These are phyloP conservation scores for Stenotaenia linearis DNA, from an alignment of 2,888 invertebrate genomes.

Conservation along the genomic window DNA sequence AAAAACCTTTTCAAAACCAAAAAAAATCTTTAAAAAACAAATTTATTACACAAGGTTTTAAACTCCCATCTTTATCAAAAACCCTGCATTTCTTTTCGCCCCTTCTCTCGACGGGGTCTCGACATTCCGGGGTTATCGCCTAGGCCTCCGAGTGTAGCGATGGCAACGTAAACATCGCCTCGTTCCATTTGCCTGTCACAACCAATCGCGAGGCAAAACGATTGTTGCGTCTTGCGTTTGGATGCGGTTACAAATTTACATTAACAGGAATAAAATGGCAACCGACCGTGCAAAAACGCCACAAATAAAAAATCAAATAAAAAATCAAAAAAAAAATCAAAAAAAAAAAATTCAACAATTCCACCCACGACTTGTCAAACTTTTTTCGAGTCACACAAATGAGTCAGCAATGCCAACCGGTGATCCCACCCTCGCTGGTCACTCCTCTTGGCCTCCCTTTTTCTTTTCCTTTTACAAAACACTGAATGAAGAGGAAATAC, in stretches of 20 bases:
- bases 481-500: not conserved
- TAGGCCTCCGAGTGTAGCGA: not conserved
- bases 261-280: not conserved
- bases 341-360: not conserved
- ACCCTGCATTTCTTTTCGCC: not conserved
- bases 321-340: not conserved
- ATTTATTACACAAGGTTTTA: not conserved
- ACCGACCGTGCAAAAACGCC: not conserved
- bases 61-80: not conserved
- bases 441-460: not conserved
- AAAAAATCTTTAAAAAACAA: not conserved
- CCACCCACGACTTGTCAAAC: not conserved
- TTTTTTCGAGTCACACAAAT: not conserved
- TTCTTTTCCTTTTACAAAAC: not conserved
- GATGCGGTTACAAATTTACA: conserved; percentile 7
- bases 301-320: not conserved
- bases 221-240: not conserved
- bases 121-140: not conserved
- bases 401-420: not conserved
- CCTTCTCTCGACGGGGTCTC: not conserved
- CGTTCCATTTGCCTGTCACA: not conserved
- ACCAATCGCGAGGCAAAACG: not conserved
- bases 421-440: not conserved
- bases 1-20: no score
- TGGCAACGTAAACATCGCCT: not conserved